Conservation (phyloP, 2,113 vertebrate species). For the zebrafish (Danio rerio) region GRCz12tu NC_133185.1:17584501-17585000, state of each 20-base stretch:
- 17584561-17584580: slow-evolving; percentile 46
- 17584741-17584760: slow-evolving; percentile 78
- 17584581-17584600: slow-evolving; percentile 33
- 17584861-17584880: slow-evolving; percentile 84
- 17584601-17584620: background rate
- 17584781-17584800: slow-evolving; percentile 63
- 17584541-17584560: slow-evolving; percentile 71
- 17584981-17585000: slow-evolving; percentile 85
- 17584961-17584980: slow-evolving; percentile 91
- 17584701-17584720: background rate
- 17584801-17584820: slow-evolving; percentile 77
- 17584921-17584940: slow-evolving; percentile 92
- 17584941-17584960: slow-evolving; percentile 89
- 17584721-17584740: slow-evolving; percentile 64
- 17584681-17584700: slow-evolving; percentile 4
- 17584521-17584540: slow-evolving; percentile 48
- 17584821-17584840: slow-evolving; percentile 67
- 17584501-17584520: slow-evolving; percentile 25
- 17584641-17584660: background rate
- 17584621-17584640: slow-evolving; percentile 20
- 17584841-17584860: slow-evolving; percentile 67
- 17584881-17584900: slow-evolving; percentile 83
- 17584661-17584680: slow-evolving; percentile 6
- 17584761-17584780: slow-evolving; percentile 71
- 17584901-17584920: slow-evolving; percentile 61